Percentiles rank a stretch among this genome's conserved stretches.
Evolutionary conservation across 2,797 vertebrate genomes (phyloP).

Genomic region (Protonibea diacanthus): DNA sequence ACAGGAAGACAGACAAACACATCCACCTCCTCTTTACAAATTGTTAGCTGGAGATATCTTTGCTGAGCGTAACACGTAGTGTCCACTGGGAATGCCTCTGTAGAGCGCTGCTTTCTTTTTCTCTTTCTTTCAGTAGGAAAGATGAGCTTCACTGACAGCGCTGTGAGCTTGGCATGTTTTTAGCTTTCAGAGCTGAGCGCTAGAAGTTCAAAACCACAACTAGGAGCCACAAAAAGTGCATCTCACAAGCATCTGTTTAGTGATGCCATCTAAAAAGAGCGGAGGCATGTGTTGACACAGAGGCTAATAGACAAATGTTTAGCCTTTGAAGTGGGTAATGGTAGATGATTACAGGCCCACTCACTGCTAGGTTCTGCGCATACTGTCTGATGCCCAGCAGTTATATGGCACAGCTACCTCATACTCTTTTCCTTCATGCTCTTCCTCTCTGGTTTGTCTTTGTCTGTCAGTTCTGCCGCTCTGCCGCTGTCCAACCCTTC

Average conservation of each 20-base stretch:
- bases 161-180: slow-evolving; percentile 53
- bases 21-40: slow-evolving; percentile 62
- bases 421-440: slow-evolving; percentile 25
- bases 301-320: slow-evolving; percentile 55
- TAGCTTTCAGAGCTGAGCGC: slow-evolving; percentile 52
- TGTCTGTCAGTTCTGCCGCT: slow-evolving; percentile 45
- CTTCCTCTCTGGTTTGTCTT: slow-evolving; percentile 47
- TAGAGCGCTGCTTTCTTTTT: slow-evolving; percentile 41
- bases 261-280: not conserved
- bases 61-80: slow-evolving; percentile 31
- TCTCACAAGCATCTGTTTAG: slow-evolving; percentile 54
- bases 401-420: slow-evolving; percentile 41
- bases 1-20: slow-evolving; percentile 47
- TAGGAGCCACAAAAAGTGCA: slow-evolving; percentile 46
- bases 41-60: slow-evolving; percentile 62
- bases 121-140: slow-evolving; percentile 36
- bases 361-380: slow-evolving; percentile 34
- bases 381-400: slow-evolving; percentile 64
- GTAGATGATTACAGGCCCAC: slow-evolving; percentile 53
- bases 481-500: slow-evolving; percentile 54
- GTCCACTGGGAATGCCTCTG: slow-evolving; percentile 69
- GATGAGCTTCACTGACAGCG: slow-evolving; percentile 57
- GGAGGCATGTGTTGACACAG: slow-evolving; percentile 27
- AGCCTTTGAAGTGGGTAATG: slow-evolving; percentile 62
- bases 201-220: slow-evolving; percentile 57